Evolutionary conservation across 2,888 invertebrate genomes (phyloP), one percentile per base, ranked within the genome.

Genomic region (Epirrita christyi): DNA sequence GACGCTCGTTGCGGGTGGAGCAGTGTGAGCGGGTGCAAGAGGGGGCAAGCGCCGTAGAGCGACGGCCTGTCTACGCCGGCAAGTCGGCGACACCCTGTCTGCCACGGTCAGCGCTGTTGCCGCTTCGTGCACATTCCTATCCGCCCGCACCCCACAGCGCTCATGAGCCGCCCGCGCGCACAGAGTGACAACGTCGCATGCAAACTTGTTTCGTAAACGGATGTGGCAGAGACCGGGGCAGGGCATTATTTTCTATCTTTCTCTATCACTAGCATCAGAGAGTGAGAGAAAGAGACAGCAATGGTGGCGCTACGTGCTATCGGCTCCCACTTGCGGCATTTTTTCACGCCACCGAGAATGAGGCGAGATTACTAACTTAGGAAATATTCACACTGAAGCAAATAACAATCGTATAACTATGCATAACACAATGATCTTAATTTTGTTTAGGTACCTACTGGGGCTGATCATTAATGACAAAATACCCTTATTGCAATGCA

Each of bases 11-110:
- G 84, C 82, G 85, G 84, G 88, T 80, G 76, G 73, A 70, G 79
- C 76, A 83, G 80, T 70, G 83, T 68, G 76, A 70, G 82, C 80
- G 84, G 83, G 85, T 76, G 73, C 59, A 75, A 75, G 76, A 71
- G 85, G 81, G 82, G 79, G 74, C 83, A 85, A 90, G 91, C 91
- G 90, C 90, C 91, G 90, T 78, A 87, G 88, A 94, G 94, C 94
- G 95, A 95, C 95, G 95, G 94, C 93, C 93, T 95, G 95, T 96
- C 96, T 95, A 94, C 95, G 93, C 93, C 94, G 93, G 93, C 94
- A 93, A 93, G 95, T 94, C 95, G 97, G 97, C 97, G 97, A 97
- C 97, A 96, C 96, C 96, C 95, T 96, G 97, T 97, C 97, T 97
- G 96, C 96, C 95, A 93, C 95, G 95, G 95, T 94, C 94, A 91